Evolutionary conservation across 2,797 vertebrate genomes (phyloP), one percentile per base, ranked within the genome.

Genomic region (Eutrigla gurnardus): DNA sequence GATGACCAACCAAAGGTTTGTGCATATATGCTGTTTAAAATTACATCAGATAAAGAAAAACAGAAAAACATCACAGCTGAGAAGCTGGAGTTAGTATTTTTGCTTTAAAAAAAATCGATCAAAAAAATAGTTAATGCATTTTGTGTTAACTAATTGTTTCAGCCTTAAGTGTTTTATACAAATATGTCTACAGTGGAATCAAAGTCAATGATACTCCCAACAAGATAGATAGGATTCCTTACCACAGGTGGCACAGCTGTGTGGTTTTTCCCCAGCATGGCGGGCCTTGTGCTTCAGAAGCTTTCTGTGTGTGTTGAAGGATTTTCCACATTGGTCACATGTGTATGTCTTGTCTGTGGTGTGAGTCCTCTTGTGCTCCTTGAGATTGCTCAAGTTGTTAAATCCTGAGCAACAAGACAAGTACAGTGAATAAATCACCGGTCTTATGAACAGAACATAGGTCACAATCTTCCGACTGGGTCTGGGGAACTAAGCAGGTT

Each of bases 261-360:
- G 97, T 0, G 97, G 96, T 84, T 96, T 97, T 83, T 98, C 96
- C 25, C 98, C 98, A 0, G 95, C 93, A 72, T 99, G 98, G 13
- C 97, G 94, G 1, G 95, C 93, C 18, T 96, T 94, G 92, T 99
- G 98, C 90, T 98, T 98, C 54, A 97, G 94, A 67, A 99, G 90
- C 83, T 99, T 99, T 75, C 98, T 91, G 83, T 97, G 97, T 71
- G 97, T 98, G 89, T 99, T 99, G 89, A 99, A 99, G 0, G 97
- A 97, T 84, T 99, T 99, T 7, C 98, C 97, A 58, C 98, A 99
- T 77, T 98, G 96, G 53, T 99, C 97, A 64, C 98, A 99, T n/a
- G 96, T 97, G 87, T 97, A 99, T 0, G 96, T 95, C 74, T 96
- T 96, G 79, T 99, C 97, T 2, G 95, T 96, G 2, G 95, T 94